Percentiles rank a stretch among this genome's conserved stretches.
Conservation (phyloP, 2,113 vertebrate genomes). For the Forbesichthys agassizii region DNA sequence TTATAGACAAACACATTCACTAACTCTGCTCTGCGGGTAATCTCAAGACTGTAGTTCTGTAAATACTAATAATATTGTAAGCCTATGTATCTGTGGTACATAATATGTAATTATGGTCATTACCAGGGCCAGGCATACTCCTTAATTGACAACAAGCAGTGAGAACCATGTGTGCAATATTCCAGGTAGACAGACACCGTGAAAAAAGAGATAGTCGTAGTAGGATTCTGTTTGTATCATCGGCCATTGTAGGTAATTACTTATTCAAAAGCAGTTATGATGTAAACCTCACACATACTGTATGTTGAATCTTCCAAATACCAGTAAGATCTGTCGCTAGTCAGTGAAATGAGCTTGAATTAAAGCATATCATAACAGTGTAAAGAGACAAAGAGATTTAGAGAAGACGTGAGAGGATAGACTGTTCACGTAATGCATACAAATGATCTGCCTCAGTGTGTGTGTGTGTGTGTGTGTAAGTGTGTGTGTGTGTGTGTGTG, state of each 20-base stretch:
- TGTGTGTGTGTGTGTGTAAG: conserved; percentile 22
- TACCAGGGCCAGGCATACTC: too few relatives aligned
- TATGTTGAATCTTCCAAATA: neutral
- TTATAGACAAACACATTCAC: too few relatives aligned
- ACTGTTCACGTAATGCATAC: neutral
- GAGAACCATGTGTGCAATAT: too few relatives aligned
- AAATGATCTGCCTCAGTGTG: conserved; percentile 32
- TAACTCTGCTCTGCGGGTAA: too few relatives aligned
- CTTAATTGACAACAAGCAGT: too few relatives aligned
- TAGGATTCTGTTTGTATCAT: neutral
- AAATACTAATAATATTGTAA: too few relatives aligned
- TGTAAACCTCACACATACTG: neutral
- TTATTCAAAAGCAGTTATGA: neutral
- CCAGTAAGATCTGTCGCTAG: conserved; percentile 12
- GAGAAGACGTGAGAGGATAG: conserved; percentile 10
- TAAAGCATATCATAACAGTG: neutral
- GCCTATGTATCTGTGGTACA: too few relatives aligned
- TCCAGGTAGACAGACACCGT: too few relatives aligned
- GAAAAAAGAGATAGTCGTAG: too few relatives aligned
- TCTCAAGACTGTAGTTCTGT: too few relatives aligned
- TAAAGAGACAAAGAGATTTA: conserved; percentile 17
- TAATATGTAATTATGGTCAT: too few relatives aligned
- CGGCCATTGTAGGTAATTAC: neutral
- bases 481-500: conserved; percentile 22
- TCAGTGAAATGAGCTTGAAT: neutral